Percentiles rank a stretch among this genome's conserved stretches.
Conservation (phyloP, 92 coral and sea anemone genomes). For the Heteractis magnifica region DNA sequence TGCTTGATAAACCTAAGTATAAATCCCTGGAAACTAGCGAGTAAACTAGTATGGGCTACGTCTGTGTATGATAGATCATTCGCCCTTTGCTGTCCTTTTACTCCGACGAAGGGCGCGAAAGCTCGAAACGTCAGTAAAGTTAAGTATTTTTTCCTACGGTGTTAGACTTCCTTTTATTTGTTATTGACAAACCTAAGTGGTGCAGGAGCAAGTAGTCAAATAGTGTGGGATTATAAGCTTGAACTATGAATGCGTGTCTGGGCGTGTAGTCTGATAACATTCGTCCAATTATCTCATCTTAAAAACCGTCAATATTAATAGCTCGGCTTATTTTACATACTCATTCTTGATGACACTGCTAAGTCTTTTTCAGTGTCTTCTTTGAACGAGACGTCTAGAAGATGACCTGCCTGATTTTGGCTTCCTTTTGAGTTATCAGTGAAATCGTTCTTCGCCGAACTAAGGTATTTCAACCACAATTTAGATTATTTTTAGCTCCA, state of each 20-base stretch:
- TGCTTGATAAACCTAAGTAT: not conserved
- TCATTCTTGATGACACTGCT: not conserved
- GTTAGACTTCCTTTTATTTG: no score
- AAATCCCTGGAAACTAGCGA: no score
- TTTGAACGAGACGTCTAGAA: not conserved
- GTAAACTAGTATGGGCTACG: no score
- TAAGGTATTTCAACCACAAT: not conserved
- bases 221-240: not conserved
- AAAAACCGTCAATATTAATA: not conserved
- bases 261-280: not conserved
- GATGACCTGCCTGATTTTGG: not conserved
- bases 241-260: not conserved
- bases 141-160: no score
- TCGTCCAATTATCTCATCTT: conserved; percentile 2
- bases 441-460: not conserved
- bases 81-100: no score
- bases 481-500: no score
- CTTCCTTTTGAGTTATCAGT: not conserved
- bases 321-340: not conserved
- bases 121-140: no score
- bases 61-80: no score
- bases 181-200: not conserved
- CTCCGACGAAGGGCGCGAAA: no score
- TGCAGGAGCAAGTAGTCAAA: not conserved
- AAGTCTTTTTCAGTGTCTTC: not conserved